Percentiles rank a stretch among this genome's conserved stretches.
Evolutionary conservation across 2,797 vertebrate species (phyloP).

Genomic region (Ispidina lecontei): DNA sequence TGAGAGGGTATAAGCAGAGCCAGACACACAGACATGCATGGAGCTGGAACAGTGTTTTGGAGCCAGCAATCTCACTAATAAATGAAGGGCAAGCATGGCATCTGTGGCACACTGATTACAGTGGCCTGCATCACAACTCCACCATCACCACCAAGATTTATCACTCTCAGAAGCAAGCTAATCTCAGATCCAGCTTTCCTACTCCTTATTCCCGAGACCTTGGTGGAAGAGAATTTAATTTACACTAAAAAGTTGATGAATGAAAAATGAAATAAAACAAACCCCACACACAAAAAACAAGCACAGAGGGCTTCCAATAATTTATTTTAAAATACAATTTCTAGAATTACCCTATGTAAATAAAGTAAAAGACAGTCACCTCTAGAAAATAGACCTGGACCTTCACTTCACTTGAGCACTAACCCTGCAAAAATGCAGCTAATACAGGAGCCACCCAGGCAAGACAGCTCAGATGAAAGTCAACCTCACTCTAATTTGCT

Average conservation of each 20-base stretch:
- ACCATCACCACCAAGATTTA: neutral
- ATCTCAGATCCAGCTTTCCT: neutral
- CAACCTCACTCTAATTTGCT: neutral
- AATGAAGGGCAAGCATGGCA: neutral
- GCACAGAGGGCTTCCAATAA: neutral
- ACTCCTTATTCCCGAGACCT: neutral
- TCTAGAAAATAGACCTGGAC: neutral
- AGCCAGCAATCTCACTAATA: neutral
- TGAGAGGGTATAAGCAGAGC: neutral
- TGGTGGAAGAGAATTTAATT: neutral
- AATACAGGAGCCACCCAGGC: neutral
- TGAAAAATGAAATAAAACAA: neutral
- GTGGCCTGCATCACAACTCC: neutral
- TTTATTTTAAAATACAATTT: neutral
- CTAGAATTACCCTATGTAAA: neutral
- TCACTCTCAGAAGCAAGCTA: neutral
- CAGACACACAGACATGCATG: fast-evolving
- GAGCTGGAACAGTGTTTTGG: neutral
- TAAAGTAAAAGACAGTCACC: neutral
- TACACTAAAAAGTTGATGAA: neutral
- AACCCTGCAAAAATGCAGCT: neutral
- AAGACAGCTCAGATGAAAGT: neutral
- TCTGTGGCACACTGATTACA: neutral
- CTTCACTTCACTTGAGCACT: neutral
- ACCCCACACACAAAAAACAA: neutral